These are phyloP conservation scores for Elephantulus edwardii DNA, from an alignment of 2,113 vertebrate species.

Conservation along the genomic window DNA sequence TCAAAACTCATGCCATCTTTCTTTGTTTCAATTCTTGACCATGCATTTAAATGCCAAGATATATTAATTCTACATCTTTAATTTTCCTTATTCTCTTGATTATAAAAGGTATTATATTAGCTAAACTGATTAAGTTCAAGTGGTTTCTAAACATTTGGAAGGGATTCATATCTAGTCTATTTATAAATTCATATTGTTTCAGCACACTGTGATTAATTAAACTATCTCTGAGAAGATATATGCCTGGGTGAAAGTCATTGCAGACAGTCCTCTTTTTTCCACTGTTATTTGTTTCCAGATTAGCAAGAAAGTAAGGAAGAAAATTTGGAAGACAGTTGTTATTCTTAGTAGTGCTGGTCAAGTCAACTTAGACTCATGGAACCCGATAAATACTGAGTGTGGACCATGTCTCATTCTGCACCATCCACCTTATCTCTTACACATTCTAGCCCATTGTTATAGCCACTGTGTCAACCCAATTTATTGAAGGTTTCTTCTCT, in stretches of 20 bases:
- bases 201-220: neutral
- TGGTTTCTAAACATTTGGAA: neutral
- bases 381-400: too few relatives aligned
- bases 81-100: slow-evolving; percentile 1
- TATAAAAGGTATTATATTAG: neutral
- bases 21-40: neutral
- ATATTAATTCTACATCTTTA: neutral
- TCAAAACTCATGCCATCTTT: neutral
- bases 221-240: neutral
- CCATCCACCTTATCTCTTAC: too few relatives aligned
- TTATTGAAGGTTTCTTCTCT: too few relatives aligned
- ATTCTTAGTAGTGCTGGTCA: too few relatives aligned
- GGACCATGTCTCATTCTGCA: too few relatives aligned
- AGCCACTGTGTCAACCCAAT: too few relatives aligned
- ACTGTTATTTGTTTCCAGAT: neutral
- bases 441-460: too few relatives aligned
- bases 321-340: neutral
- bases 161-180: neutral
- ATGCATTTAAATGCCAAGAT: neutral
- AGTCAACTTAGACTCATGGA: too few relatives aligned
- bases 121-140: neutral
- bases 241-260: neutral
- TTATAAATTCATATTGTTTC: neutral
- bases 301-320: neutral
- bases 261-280: neutral